Percentiles rank a stretch among this genome's conserved stretches.
phyloP scores from a whole-genome alignment of 2,113 vertebrate species.

The Taurulus bubalis region DNA sequence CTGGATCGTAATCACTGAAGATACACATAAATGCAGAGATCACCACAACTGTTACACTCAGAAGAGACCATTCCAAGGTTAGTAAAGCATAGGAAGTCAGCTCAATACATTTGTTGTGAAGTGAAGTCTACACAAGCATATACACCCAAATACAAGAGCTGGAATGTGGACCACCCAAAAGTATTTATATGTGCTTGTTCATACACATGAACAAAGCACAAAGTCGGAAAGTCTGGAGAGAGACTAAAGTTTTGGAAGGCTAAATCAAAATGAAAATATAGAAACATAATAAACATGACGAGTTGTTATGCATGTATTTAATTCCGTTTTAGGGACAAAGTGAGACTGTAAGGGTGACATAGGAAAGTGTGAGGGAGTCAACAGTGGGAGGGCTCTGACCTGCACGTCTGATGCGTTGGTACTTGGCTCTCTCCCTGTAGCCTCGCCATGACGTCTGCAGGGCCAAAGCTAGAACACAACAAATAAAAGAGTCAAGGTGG shows the following conservation, averaged over 20 bases:
- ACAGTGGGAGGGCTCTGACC: conserved; percentile 77
- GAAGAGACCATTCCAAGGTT: conserved; percentile 30
- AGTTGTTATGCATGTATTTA: not conserved
- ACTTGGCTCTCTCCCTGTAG: conserved; percentile 92
- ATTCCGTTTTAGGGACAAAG: not conserved
- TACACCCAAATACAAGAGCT: not conserved
- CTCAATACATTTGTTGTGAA: not conserved
- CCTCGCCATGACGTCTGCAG: conserved; percentile 95
- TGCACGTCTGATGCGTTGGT: conserved; percentile 89
- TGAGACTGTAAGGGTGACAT: not conserved
- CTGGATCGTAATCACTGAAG: conserved; percentile 92
- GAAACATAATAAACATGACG: not conserved
- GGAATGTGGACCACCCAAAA: conserved; percentile 1
- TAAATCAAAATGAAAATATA: not conserved
- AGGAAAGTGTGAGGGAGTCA: not conserved
- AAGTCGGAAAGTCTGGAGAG: conserved; percentile 6
- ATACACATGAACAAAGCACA: not conserved
- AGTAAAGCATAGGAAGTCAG: conserved; percentile 11
- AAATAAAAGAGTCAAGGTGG: not conserved
- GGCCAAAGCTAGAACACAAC: conserved; percentile 84
- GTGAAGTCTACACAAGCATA: not conserved
- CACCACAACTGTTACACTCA: conserved; percentile 24
- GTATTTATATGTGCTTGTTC: not conserved
- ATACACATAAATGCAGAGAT: conserved; percentile 41
- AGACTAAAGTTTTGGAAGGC: not conserved